Conservation (phyloP, 2,888 invertebrate genomes). For the Lasioglossum figueresi region DNA sequence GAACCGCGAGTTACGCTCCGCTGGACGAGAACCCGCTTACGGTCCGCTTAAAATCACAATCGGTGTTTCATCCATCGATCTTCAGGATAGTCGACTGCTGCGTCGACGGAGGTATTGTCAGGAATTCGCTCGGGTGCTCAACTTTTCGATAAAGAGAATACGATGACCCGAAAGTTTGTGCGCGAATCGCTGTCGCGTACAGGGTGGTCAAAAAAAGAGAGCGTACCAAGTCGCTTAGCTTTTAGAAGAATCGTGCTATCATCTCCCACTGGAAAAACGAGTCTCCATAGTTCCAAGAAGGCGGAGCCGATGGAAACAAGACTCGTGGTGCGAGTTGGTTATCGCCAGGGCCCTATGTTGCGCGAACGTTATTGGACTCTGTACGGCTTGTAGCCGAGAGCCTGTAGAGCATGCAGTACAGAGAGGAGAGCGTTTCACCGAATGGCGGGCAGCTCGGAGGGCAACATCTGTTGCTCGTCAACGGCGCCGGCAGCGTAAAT, state of each 20-base stretch:
- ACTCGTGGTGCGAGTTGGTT: not conserved
- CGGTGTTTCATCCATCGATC: not conserved
- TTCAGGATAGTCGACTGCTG: not conserved
- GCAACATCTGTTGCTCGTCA: constrained; percentile 55
- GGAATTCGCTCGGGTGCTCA: not conserved
- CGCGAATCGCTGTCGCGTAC: not conserved
- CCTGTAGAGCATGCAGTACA: not conserved
- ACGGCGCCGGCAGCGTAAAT: constrained; percentile 12
- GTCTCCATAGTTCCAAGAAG: not conserved
- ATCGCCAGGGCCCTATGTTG: not conserved
- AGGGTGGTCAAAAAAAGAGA: too few species aligned
- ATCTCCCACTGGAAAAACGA: not conserved
- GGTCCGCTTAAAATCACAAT: not conserved
- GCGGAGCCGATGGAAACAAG: not conserved
- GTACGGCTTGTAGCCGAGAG: not conserved
- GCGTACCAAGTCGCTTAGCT: too few species aligned
- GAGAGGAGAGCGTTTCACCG: not conserved
- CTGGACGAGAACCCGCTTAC: not conserved
- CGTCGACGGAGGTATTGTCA: not conserved
- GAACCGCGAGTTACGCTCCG: not conserved
- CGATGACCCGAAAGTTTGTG: not conserved
- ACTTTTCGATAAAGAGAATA: not conserved
- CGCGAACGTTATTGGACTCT: not conserved
- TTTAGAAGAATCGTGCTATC: not conserved
- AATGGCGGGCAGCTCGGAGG: not conserved